These are phyloP conservation scores for Myrmophylax atrothorax DNA, from an alignment of 2,113 vertebrate genomes.

Conservation along the genomic window DNA sequence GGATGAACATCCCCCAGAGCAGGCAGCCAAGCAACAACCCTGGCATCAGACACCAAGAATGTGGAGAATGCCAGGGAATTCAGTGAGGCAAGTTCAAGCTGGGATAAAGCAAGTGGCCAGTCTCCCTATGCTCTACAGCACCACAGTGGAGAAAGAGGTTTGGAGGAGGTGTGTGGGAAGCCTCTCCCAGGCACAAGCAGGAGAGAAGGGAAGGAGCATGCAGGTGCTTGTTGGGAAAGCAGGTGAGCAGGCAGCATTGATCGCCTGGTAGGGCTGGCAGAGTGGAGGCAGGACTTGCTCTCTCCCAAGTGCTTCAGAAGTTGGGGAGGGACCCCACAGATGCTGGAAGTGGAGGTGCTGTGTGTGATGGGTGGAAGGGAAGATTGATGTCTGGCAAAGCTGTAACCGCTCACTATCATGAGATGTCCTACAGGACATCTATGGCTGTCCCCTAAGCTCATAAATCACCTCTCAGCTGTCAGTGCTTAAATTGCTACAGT, in stretches of 20 bases:
- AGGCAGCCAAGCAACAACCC: neutral
- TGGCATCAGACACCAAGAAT: neutral
- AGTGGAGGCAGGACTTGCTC: neutral
- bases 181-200: neutral
- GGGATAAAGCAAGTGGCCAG: neutral
- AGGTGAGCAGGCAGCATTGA: neutral
- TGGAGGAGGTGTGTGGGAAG: neutral
- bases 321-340: neutral
- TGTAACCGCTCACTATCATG: neutral
- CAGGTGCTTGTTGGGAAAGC: neutral
- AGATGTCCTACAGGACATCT: neutral
- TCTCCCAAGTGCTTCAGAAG: neutral
- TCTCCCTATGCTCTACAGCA: fast-evolving
- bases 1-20: neutral
- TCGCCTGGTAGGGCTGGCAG: neutral
- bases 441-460: neutral
- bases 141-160: neutral
- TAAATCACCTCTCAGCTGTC: neutral
- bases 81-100: neutral
- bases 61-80: neutral
- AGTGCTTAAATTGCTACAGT: neutral
- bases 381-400: neutral
- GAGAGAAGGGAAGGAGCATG: neutral
- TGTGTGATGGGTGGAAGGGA: neutral
- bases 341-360: neutral